These are phyloP conservation scores for Baryphthengus martii DNA, from an alignment of 2,113 vertebrate genomes.

Conservation along the genomic window DNA sequence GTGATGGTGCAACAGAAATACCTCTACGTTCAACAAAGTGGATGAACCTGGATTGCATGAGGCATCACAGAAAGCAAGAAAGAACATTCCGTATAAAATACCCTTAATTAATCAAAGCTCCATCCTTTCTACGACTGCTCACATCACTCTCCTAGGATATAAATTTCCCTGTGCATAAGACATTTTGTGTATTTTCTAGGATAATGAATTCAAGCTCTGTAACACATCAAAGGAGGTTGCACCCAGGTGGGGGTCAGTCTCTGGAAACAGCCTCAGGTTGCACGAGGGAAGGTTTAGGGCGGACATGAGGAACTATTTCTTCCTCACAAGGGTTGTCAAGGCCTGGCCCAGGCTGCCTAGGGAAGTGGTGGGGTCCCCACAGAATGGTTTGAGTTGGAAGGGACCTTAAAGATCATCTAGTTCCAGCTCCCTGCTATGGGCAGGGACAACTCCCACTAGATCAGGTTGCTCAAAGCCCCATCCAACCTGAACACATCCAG, in stretches of 20 bases:
- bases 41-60: rapidly evolving
- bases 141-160: rapidly evolving
- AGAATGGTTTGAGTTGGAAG: no score
- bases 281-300: background rate
- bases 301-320: no score
- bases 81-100: rapidly evolving
- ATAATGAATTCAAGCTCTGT: background rate
- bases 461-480: no score
- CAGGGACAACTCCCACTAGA: no score
- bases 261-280: background rate
- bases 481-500: no score
- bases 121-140: background rate
- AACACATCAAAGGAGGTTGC: background rate
- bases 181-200: rapidly evolving
- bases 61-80: rapidly evolving
- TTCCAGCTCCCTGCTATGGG: no score
- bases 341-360: no score
- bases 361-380: no score
- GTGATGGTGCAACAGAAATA: rapidly evolving
- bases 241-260: background rate
- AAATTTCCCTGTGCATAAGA: no score
- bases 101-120: background rate
- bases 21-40: rapidly evolving
- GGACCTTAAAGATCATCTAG: no score
- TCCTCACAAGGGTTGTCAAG: no score